Conservation (phyloP, 2,888 invertebrate genomes). For the Barypeithes pellucidus region DNA sequence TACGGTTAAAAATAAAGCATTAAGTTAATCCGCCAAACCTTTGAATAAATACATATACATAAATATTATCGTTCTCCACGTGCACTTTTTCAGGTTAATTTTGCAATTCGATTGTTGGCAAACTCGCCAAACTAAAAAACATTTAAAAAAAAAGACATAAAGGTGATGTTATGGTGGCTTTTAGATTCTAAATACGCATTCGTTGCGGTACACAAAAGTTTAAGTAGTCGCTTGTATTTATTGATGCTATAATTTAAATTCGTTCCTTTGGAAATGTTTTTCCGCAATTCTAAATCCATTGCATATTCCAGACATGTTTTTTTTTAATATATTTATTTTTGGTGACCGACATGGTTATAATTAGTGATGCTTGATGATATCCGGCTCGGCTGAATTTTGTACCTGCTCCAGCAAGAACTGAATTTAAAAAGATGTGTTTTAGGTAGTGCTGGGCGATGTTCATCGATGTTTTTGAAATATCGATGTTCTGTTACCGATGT, state of each 20-base stretch:
- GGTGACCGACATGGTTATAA: too few species aligned
- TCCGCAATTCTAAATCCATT: too few species aligned
- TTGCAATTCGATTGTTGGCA: slow-evolving; percentile 26
- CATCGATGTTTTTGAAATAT: too few species aligned
- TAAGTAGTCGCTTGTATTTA: neutral
- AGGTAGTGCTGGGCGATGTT: too few species aligned
- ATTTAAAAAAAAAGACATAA: slow-evolving; percentile 14
- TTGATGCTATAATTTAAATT: neutral
- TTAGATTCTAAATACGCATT: neutral
- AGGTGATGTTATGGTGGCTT: neutral
- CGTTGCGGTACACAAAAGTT: neutral
- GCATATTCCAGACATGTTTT: too few species aligned
- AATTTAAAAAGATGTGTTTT: too few species aligned
- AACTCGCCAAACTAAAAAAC: slow-evolving; percentile 8
- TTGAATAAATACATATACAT: slow-evolving; percentile 12
- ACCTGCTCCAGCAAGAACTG: too few species aligned
- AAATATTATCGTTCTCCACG: slow-evolving; percentile 25
- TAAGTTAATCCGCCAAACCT: slow-evolving; percentile 8
- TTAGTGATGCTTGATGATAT: too few species aligned
- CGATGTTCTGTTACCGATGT: too few species aligned
- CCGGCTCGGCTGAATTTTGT: too few species aligned
- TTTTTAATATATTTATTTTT: too few species aligned
- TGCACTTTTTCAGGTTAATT: slow-evolving; percentile 24
- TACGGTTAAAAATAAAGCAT: slow-evolving; percentile 22
- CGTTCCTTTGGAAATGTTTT: too few species aligned